Conservation (phyloP, 1,140 invertebrate genomes). For the Drosophila miranda region DNA sequence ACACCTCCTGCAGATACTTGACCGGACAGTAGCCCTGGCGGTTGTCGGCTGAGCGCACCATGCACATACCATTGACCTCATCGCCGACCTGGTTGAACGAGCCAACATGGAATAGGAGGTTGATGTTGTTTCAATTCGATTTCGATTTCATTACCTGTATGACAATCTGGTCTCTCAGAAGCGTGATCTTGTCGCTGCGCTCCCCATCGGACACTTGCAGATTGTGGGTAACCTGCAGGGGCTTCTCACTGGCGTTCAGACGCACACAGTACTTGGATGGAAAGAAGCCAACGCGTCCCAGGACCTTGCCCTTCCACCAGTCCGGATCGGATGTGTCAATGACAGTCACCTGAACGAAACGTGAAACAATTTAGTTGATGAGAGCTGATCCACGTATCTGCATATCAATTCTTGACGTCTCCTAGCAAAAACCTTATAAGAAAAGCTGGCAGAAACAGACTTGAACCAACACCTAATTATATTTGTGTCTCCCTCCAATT, state of each 20-base stretch:
- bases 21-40: conserved; percentile 91
- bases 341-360: conserved; percentile 87
- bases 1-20: conserved; percentile 93
- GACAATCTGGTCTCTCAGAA: conserved; percentile 88
- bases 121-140: background rate
- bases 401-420: background rate
- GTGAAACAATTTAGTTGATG: background rate
- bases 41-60: conserved; percentile 94
- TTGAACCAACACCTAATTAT: too few species aligned
- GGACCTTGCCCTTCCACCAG: conserved; percentile 98
- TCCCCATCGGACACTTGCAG: conserved; percentile 86
- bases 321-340: conserved; percentile 96
- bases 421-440: too few species aligned
- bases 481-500: too few species aligned
- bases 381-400: too few species aligned
- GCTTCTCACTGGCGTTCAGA: conserved; percentile 93
- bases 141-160: conserved; percentile 84
- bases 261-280: conserved; percentile 97
- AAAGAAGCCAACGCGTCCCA: conserved; percentile 95
- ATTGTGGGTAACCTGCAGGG: conserved; percentile 91
- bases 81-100: conserved; percentile 86
- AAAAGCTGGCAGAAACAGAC: too few species aligned
- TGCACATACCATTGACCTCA: conserved; percentile 95
- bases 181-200: conserved; percentile 85
- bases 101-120: background rate